A percentile compares a stretch with the other conserved stretches of the same genome.
Evolutionary conservation across 1,140 invertebrate species (phyloP).

Genomic region (Brachionus sp.): DNA sequence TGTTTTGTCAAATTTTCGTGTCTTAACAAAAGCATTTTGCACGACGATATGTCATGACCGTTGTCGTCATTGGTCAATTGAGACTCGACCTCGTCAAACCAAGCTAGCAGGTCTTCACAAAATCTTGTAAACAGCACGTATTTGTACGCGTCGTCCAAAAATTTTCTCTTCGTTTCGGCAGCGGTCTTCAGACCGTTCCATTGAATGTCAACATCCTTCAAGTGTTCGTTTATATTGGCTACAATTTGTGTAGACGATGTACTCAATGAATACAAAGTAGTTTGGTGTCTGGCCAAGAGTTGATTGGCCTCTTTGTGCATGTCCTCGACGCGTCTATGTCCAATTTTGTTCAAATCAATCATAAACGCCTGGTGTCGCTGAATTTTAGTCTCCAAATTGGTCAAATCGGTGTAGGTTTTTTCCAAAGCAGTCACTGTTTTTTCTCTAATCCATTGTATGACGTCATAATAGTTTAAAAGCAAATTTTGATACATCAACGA

Average conservation of each 20-base stretch:
- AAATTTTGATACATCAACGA: constrained; percentile 43
- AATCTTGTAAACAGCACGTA: constrained; percentile 3
- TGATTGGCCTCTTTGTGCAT: constrained; percentile 10
- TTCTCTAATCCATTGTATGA: constrained; percentile 76
- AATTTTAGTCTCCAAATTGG: constrained; percentile 83
- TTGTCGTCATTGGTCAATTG: constrained; percentile 25
- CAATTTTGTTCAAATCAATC: constrained; percentile 69
- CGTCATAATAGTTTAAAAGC: constrained; percentile 23
- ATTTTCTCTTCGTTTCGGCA: constrained; percentile 8
- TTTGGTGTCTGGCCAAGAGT: constrained; percentile 4
- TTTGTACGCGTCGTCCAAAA: constrained; percentile 28
- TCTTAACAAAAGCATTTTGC: constrained; percentile 7
- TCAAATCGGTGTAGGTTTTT: constrained; percentile 84
- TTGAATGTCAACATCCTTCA: constrained; percentile 6
- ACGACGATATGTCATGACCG: constrained; percentile 33
- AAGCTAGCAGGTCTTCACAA: constrained; percentile 17
- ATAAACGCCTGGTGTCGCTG: constrained; percentile 98
- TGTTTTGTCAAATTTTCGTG: neutral
- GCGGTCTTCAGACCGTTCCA: constrained; percentile 27
- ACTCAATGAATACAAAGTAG: neutral
- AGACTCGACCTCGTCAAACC: constrained; percentile 39
- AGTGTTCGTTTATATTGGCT: constrained; percentile 15
- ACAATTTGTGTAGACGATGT: neutral
- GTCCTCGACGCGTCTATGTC: constrained; percentile 18
- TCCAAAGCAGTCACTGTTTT: constrained; percentile 85